Evolutionary conservation across 2,888 invertebrate species (phyloP).

Genomic region (Apamea crenata): DNA sequence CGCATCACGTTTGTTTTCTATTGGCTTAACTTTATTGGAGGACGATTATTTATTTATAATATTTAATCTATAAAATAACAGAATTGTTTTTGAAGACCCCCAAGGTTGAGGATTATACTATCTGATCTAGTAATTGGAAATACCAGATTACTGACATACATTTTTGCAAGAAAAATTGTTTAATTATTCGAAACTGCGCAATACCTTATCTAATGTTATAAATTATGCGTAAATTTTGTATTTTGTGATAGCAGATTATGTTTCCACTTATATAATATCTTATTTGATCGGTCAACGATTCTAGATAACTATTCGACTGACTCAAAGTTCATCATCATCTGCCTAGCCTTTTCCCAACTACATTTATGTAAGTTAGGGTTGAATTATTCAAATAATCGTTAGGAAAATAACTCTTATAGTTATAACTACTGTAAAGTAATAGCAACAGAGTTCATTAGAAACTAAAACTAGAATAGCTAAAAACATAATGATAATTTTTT

Average conservation of each 20-base stretch:
- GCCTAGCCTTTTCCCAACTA: neutral
- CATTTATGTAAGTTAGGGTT: neutral
- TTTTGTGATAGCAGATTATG: constrained; percentile 15
- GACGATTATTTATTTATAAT: constrained; percentile 27
- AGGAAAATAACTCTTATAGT: neutral
- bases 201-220: constrained; percentile 45
- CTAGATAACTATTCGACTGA: neutral
- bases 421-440: neutral
- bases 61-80: constrained; percentile 29
- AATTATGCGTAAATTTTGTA: constrained; percentile 29
- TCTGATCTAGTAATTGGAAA: constrained; percentile 45
- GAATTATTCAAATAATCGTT: neutral
- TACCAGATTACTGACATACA: constrained; percentile 43
- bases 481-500: too few species aligned
- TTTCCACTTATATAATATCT: constrained; percentile 36
- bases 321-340: neutral
- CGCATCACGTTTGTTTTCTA: constrained; percentile 4
- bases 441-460: neutral
- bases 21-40: constrained; percentile 22
- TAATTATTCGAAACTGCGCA: constrained; percentile 56
- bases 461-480: too few species aligned
- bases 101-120: constrained; percentile 53
- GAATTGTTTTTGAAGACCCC: constrained; percentile 44
- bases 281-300: neutral
- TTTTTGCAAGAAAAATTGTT: constrained; percentile 24